Evolutionary conservation across 1,140 invertebrate genomes (phyloP).

Genomic region (Cherax quadricarinatus): DNA sequence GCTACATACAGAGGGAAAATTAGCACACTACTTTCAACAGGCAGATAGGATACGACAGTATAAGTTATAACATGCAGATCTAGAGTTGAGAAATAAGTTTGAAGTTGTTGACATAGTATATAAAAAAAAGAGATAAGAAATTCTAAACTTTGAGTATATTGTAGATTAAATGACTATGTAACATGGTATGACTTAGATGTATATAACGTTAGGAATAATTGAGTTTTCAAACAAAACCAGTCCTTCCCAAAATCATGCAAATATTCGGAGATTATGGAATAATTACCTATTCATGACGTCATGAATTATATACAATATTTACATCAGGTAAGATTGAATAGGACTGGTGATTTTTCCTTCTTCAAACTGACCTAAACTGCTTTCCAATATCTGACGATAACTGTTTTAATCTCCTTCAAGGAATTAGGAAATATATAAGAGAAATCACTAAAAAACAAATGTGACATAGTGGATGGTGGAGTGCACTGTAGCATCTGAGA

Average conservation of each 20-base stretch:
- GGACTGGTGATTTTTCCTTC: background rate
- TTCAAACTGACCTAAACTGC: background rate
- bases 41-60: background rate
- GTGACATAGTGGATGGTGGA: too few species aligned
- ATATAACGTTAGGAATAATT: background rate
- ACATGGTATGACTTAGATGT: background rate
- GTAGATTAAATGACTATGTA: background rate
- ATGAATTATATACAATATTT: conserved; percentile 12
- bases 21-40: background rate
- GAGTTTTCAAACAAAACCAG: background rate
- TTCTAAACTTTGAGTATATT: too few species aligned
- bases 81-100: too few species aligned
- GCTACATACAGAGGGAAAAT: background rate
- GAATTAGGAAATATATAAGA: background rate
- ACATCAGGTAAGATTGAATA: background rate
- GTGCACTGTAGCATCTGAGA: too few species aligned
- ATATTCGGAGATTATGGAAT: background rate
- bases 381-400: background rate
- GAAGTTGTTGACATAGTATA: too few species aligned
- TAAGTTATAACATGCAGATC: background rate
- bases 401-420: background rate
- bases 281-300: background rate
- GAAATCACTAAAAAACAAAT: too few species aligned
- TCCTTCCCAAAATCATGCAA: background rate
- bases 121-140: too few species aligned